Conservation (phyloP, 2,797 vertebrate genomes). For the Streptopelia turtur region DNA sequence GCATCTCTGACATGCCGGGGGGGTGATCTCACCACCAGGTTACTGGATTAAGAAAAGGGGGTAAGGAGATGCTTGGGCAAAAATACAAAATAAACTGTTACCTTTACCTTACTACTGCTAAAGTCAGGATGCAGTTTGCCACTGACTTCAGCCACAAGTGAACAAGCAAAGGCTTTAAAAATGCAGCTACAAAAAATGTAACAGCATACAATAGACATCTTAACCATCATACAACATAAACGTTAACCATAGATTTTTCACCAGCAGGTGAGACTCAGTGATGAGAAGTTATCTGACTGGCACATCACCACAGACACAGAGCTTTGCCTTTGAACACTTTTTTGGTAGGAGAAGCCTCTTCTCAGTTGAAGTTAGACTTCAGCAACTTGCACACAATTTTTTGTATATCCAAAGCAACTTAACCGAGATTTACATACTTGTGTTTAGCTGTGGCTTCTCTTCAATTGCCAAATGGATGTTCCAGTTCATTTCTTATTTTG, state of each 20-base stretch:
- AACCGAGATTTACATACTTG: conserved; percentile 7
- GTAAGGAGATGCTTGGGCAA: not conserved
- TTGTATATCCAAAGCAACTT: conserved; percentile 7
- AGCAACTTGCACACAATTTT: not conserved
- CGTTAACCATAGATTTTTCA: not conserved
- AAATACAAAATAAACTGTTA: not conserved
- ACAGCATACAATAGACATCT: not conserved
- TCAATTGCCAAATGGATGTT: conserved; percentile 27
- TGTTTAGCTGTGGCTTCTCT: conserved; percentile 2
- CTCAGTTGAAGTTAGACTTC: not conserved
- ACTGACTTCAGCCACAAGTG: not conserved
- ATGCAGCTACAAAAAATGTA: not conserved
- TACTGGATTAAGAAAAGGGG: not conserved
- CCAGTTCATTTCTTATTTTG: conserved; percentile 29
- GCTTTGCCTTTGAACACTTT: not conserved
- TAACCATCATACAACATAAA: not conserved
- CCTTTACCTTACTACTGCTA: not conserved
- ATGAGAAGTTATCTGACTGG: not conserved
- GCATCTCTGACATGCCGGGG: not conserved
- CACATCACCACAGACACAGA: not conserved
- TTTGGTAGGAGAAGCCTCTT: not conserved
- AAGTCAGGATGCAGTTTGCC: not conserved
- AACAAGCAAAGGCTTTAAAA: not conserved
- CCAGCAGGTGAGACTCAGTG: not conserved
- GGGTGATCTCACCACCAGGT: not conserved